Percentiles rank a stretch among this genome's conserved stretches.
Conservation (phyloP, 2,888 invertebrate genomes). For the Scaeva pyrastri region DNA sequence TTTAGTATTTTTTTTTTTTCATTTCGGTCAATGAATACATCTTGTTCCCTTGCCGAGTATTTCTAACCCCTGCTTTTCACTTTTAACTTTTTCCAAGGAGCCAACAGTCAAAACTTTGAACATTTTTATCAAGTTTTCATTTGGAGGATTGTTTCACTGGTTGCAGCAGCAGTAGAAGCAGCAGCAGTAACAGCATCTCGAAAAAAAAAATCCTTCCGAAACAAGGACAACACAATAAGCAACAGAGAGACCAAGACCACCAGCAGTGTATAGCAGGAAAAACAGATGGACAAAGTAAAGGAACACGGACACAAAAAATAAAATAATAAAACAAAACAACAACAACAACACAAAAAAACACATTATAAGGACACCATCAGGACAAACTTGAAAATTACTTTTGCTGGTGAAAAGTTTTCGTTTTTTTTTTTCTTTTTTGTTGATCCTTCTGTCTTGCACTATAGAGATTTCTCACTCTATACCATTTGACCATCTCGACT, state of each 20-base stretch:
- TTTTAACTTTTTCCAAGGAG: slow-evolving; percentile 39
- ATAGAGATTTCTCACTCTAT: slow-evolving; percentile 17
- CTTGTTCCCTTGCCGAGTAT: slow-evolving; percentile 31
- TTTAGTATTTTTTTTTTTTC: slow-evolving; percentile 7
- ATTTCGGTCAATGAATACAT: slow-evolving; percentile 56
- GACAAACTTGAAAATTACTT: slow-evolving; percentile 75
- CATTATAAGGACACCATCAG: slow-evolving; percentile 62
- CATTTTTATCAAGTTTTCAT: slow-evolving; percentile 69
- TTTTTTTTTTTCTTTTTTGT: slow-evolving; percentile 58
- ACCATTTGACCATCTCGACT: slow-evolving; percentile 22
- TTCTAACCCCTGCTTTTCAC: slow-evolving; percentile 27
- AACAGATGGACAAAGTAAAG: slow-evolving; percentile 64
- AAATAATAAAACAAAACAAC: not conserved
- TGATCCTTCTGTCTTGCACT: slow-evolving; percentile 25
- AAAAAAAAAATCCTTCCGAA: slow-evolving; percentile 24
- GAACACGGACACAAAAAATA: slow-evolving; percentile 14
- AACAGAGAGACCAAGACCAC: slow-evolving; percentile 27
- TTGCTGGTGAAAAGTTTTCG: slow-evolving; percentile 66
- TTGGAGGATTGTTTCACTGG: slow-evolving; percentile 56
- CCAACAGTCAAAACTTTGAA: slow-evolving; percentile 66
- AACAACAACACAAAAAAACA: slow-evolving; percentile 21
- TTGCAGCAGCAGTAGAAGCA: slow-evolving; percentile 35
- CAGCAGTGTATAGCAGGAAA: slow-evolving; percentile 42
- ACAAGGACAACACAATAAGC: slow-evolving; percentile 42
- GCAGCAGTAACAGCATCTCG: not conserved